phyloP scores from a whole-genome alignment of 2,797 vertebrate species.

The Scyliorhinus canicula region DNA sequence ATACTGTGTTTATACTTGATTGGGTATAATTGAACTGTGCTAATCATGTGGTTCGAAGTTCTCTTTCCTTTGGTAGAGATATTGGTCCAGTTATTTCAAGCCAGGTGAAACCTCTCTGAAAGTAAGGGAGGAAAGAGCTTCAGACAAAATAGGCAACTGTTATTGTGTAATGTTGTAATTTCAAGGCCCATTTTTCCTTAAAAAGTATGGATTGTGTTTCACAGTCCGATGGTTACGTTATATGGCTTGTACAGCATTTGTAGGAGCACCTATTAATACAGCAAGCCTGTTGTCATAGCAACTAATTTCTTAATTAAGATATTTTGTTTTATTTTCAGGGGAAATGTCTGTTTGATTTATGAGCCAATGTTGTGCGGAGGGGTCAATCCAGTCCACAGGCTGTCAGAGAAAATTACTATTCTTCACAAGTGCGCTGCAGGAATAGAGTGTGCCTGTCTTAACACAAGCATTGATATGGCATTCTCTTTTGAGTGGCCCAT shows the following conservation, averaged over 20 bases:
- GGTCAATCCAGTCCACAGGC: background rate
- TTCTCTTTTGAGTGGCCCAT: background rate
- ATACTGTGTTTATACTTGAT: background rate
- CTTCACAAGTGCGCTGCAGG: background rate
- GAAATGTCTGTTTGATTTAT: constrained; percentile 9
- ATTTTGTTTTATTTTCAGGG: constrained; percentile 5
- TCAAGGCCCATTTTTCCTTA: background rate
- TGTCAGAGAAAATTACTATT: constrained; percentile 25
- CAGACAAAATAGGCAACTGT: background rate
- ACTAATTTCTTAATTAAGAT: background rate
- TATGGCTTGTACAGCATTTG: background rate
- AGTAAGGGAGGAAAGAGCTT: background rate
- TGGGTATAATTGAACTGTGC: background rate
- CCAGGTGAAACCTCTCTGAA: background rate
- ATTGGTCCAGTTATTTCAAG: background rate
- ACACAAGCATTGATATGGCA: background rate
- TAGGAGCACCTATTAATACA: background rate
- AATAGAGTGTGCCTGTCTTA: background rate
- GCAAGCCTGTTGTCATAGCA: background rate
- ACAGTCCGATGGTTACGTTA: background rate
- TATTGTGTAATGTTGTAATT: background rate
- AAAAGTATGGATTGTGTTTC: background rate
- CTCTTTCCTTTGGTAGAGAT: background rate
- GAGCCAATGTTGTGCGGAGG: background rate
- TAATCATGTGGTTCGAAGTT: background rate